Evolutionary conservation across 2,888 invertebrate genomes (phyloP), one percentile per base, ranked within the genome.

Genomic region (Xestobium rufovillosum): DNA sequence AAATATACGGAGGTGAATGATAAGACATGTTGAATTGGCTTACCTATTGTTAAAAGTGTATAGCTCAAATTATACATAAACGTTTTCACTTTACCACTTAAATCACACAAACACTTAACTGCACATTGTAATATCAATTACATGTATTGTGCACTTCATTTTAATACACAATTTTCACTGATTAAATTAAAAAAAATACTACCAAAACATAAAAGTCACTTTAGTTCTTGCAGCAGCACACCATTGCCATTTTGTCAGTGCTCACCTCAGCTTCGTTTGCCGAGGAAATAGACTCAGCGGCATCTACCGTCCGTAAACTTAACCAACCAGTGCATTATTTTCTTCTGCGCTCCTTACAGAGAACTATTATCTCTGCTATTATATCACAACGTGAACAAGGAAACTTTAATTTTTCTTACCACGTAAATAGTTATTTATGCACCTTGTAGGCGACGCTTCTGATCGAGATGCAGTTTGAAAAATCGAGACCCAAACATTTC

Each of bases 161-260:
- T 56, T 57, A 51, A 50, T 47, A 44, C 42, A 48, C 45, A 54
- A 53, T 53, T 50, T 51, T 47, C 41, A 42, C 43, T 44, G 48
- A 47, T 6, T n/a, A 42, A 50, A 28, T 31, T 30, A 36, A 27
- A 12, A 29, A 12, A 42, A 58, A 56, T 53, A 44, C 53, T 50
- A 49, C 50, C 57, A 61, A 61, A 61, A 61, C 56, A 60, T 57
- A 61, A 57, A 55, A 60, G 53, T 56, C 61, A 61, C 53, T 59
- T 57, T 51, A 56, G 50, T 54, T 55, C 55, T 55, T 56, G 46
- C 55, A 54, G 54, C 61, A 57, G 62, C 65, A 65, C 63, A 64
- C 63, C 63, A 61, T 63, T 65, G 66, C 66, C 66, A 66, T 66
- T 64, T 66, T 66, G 65, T 66, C 64, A 65, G 63, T 63, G 49